Evolutionary conservation across 1,140 invertebrate genomes (phyloP).

Genomic region (Sycophila sp.): DNA sequence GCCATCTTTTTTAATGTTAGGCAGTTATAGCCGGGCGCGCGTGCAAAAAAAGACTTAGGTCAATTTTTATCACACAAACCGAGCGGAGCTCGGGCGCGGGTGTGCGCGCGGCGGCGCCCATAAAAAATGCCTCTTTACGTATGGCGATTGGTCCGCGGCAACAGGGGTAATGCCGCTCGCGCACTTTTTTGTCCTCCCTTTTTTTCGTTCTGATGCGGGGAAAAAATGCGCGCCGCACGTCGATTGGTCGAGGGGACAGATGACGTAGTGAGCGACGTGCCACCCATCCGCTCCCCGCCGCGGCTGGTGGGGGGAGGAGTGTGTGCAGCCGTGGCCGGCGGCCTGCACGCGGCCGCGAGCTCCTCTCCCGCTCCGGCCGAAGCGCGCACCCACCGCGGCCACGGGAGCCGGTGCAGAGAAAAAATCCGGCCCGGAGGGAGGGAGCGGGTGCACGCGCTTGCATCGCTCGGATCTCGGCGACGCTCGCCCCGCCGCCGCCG

Average conservation of each 20-base stretch:
- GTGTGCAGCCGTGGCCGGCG: neutral
- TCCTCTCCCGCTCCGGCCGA: neutral
- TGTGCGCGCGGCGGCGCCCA: conserved; percentile 62
- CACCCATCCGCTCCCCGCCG: conserved; percentile 52
- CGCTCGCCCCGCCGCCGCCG: no score
- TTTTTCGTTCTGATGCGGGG: conserved; percentile 61
- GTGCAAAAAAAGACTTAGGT: conserved; percentile 64
- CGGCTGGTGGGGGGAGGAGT: neutral
- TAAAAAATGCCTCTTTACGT: conserved; percentile 69
- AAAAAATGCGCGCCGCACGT: conserved; percentile 66
- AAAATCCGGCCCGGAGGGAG: conserved; percentile 5
- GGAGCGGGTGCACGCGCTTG: conserved; percentile 30
- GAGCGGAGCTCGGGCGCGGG: conserved; percentile 48
- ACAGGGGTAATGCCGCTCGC: conserved; percentile 64
- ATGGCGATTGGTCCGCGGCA: conserved; percentile 67
- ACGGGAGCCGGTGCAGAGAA: conserved; percentile 6
- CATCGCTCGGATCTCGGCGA: conserved; percentile 14
- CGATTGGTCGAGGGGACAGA: conserved; percentile 68
- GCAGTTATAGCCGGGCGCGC: conserved; percentile 64
- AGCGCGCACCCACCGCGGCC: conserved; percentile 43
- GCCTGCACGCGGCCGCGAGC: conserved; percentile 4
- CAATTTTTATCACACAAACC: conserved; percentile 64
- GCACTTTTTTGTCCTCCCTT: conserved; percentile 53
- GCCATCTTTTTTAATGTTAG: conserved; percentile 68
- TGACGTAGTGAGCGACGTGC: conserved; percentile 68